Base-by-base conservation (phyloP, 2,113 vertebrate species). In the Leiothrix lutea region DNA sequence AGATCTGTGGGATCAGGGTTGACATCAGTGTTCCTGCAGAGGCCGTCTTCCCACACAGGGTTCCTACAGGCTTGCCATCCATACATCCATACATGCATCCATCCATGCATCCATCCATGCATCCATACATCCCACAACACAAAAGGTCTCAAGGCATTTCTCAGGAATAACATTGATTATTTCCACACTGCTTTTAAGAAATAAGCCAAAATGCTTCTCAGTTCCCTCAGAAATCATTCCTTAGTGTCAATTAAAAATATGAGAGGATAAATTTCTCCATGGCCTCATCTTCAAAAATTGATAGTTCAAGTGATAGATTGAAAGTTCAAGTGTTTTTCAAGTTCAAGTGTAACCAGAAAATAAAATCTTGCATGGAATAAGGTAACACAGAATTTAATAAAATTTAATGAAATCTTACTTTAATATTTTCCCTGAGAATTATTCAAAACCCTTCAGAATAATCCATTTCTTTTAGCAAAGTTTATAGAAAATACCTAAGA, bases 31-130 rank as follows among this genome's bases (percentile, higher is more conserved):
- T 2, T 51, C 83, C 62, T 67, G 12, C 44, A 57, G 35, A 31
- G 51, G 10, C 81, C 1, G 0, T 40, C n/a, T 2, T 25, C 71
- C 70, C 23, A 2, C 2, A 1, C 21, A 26, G 36, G 36, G 11
- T 0, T 75, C 61, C 61, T 31, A 3, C 23, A 42, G 15, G 20
- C 8, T 22, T 57, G 48, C 25, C 2, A 0, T 11, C 9, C 1
- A 0, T 31, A 11, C 14, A 42, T 18, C 42, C 20, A 20, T 22
- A 14, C 38, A 47, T 54, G 29, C 51, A 54, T 11, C 51, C 16
- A 28, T 33, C 4, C 33, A 23, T 57, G 56, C 33, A n/a, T 22
- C 54, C 31, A 33, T 22, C 13, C 29, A 21, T n/a, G 12, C 8
- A 44, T 19, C 48, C 25, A 12, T 10, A 23, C 29, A 29, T 8